phyloP scores from a whole-genome alignment of 2,797 vertebrate species.

The Echiichthys vipera region DNA sequence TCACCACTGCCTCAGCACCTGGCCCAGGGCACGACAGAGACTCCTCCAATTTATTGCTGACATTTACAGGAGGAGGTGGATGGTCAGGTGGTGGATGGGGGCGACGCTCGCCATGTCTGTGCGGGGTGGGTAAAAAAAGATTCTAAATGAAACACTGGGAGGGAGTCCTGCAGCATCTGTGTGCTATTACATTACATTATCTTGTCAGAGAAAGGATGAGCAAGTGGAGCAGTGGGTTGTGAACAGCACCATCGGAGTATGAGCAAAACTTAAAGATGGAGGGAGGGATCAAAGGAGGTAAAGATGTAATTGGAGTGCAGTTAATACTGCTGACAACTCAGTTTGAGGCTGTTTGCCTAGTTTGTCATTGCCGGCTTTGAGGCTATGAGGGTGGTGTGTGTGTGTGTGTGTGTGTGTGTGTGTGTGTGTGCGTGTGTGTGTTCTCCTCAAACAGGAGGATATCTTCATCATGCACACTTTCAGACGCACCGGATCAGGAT shows the following conservation, averaged over 20 bases:
- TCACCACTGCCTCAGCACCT: conserved; percentile 9
- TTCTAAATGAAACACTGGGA: conserved; percentile 11
- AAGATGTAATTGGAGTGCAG: conserved; percentile 44
- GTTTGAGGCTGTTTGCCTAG: conserved; percentile 45
- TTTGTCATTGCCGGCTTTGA: conserved; percentile 44
- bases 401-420: not conserved
- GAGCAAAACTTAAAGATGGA: conserved; percentile 7
- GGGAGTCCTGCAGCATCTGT: conserved; percentile 31
- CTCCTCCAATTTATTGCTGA: conserved; percentile 39
- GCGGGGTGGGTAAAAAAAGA: not conserved
- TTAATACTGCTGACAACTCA: conserved; percentile 61
- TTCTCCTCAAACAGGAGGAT: conserved; percentile 3
- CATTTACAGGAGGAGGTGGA: conserved; percentile 32
- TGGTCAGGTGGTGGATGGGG: not conserved
- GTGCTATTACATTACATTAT: conserved; percentile 41
- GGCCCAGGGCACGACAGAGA: conserved; percentile 35
- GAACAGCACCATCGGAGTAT: conserved; percentile 3
- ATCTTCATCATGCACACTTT: conserved; percentile 31
- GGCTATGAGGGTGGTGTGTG: not conserved
- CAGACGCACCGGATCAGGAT: conserved; percentile 20
- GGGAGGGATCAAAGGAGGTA: conserved; percentile 26
- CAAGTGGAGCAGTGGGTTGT: conserved; percentile 17
- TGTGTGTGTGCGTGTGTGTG: not conserved
- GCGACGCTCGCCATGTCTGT: not conserved
- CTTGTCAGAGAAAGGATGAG: conserved; percentile 44